phyloP scores from a whole-genome alignment of 30 jellyfish, hydroid and myxozoan species.

The Turritopsis dohrnii region DNA sequence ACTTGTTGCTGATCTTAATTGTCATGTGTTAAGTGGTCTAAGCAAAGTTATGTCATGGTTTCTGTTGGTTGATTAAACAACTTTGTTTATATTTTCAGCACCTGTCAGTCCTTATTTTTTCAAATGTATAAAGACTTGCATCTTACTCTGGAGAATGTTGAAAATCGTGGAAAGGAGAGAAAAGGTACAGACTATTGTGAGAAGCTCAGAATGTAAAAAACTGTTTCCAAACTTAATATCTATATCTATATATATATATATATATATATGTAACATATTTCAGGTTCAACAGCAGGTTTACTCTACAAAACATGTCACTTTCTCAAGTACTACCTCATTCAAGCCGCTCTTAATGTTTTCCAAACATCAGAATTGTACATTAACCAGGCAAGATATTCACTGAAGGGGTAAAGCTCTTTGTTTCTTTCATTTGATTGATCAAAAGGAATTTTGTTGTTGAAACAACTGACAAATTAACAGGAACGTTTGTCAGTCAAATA shows the following conservation, averaged over 20 bases:
- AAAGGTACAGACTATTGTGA: neutral
- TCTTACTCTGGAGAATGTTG: slow-evolving; percentile 34
- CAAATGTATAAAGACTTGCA: slow-evolving; percentile 73
- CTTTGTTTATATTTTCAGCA: slow-evolving; percentile 24
- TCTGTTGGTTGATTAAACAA: neutral
- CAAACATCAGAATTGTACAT: slow-evolving; percentile 45
- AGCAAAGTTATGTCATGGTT: neutral
- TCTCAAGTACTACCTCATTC: slow-evolving; percentile 52
- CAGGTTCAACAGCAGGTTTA: slow-evolving; percentile 3
- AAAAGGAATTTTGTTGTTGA: too few species aligned
- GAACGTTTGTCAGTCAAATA: too few species aligned
- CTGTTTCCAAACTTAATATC: neutral
- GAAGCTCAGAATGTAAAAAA: neutral
- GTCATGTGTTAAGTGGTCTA: neutral
- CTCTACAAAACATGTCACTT: slow-evolving; percentile 40
- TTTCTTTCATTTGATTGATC: neutral
- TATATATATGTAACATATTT: neutral
- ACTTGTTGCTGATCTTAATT: neutral
- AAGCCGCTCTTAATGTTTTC: slow-evolving; percentile 59
- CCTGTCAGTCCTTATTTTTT: slow-evolving; percentile 68
- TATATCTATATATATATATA: too few species aligned
- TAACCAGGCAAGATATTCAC: slow-evolving; percentile 35
- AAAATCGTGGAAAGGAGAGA: neutral
- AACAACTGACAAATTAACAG: too few species aligned
- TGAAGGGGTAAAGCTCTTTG: slow-evolving; percentile 15